Percentiles rank a stretch among this genome's conserved stretches.
phyloP scores from a whole-genome alignment of 2,797 vertebrate species.

The Lateolabrax maculatus region DNA sequence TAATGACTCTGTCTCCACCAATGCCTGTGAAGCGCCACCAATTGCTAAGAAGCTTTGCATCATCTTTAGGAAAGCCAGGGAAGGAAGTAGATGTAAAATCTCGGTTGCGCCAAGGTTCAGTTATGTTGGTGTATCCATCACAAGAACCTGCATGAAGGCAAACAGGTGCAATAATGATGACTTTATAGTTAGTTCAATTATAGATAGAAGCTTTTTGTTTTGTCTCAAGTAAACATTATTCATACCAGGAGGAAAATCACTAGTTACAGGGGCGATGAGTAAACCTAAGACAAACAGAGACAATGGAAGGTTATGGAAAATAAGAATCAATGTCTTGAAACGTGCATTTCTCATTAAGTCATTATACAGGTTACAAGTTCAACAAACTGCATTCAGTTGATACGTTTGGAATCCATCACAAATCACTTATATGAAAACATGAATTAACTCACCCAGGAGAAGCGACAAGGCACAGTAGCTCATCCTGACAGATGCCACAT shows the following conservation, averaged over 20 bases:
- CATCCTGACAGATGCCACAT: constrained; percentile 3
- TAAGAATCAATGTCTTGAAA: too few relatives aligned
- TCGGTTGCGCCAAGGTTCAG: constrained; percentile 63
- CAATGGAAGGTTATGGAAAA: too few relatives aligned
- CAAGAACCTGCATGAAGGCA: constrained; percentile 48
- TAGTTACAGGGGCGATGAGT: too few relatives aligned
- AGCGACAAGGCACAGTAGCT: not conserved
- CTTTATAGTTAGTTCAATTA: not conserved
- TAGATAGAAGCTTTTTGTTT: not conserved
- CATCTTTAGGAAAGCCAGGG: constrained; percentile 8
- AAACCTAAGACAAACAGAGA: too few relatives aligned
- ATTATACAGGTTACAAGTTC: too few relatives aligned
- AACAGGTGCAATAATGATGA: not conserved
- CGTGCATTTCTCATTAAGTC: too few relatives aligned
- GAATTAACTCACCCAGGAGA: constrained; percentile 15
- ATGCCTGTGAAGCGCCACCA: constrained; percentile 73
- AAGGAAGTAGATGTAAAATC: constrained; percentile 20
- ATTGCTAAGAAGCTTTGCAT: accelerated
- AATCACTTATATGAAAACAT: not conserved
- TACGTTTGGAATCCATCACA: not conserved
- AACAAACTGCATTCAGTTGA: too few relatives aligned
- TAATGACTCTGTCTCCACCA: constrained; percentile 56
- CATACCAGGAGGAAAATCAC: constrained; percentile 1
- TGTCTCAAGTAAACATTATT: not conserved
- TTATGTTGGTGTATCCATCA: constrained; percentile 45